Percentiles rank a stretch among this genome's conserved stretches.
Evolutionary conservation across 2,113 vertebrate species (phyloP).

Genomic region (Mustela lutreola): DNA sequence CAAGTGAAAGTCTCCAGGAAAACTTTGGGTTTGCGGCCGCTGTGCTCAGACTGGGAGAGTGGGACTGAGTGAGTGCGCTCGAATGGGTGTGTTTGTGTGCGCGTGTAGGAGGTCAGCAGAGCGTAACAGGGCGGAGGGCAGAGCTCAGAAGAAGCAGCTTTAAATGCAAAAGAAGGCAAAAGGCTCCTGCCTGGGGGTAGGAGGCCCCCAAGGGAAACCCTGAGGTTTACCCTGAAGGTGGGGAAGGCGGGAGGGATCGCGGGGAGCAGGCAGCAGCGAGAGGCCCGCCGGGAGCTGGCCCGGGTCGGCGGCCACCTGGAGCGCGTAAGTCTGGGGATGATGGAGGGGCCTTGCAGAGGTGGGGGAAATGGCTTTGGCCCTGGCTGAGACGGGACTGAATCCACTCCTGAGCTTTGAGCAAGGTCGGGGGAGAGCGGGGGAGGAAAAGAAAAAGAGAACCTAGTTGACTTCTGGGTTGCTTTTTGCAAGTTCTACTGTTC

Average conservation of each 20-base stretch:
- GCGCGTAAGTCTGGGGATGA: rapidly evolving
- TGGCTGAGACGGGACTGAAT: background rate
- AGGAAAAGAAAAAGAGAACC: constrained; percentile 29
- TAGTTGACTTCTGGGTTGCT: background rate
- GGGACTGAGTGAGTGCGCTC: background rate
- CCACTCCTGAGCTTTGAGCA: background rate
- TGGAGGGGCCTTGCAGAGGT: rapidly evolving
- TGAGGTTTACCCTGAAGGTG: background rate
- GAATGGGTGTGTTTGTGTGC: background rate
- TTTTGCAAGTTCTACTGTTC: background rate
- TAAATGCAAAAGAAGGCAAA: constrained; percentile 40
- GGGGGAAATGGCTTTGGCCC: background rate
- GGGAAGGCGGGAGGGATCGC: background rate
- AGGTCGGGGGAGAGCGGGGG: background rate
- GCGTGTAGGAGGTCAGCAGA: background rate
- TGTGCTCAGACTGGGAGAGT: constrained; percentile 39
- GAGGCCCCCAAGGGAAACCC: background rate
- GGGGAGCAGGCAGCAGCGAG: background rate
- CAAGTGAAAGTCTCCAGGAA: background rate
- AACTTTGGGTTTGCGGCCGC: background rate
- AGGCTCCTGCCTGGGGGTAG: background rate
- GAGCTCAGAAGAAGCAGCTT: constrained; percentile 26
- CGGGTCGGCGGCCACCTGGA: rapidly evolving
- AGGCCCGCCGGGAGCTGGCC: background rate
- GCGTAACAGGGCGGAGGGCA: background rate